A percentile compares a stretch with the other conserved stretches of the same genome.
Conservation (phyloP, 2,797 vertebrate species). For the Notoglanidium macrostoma region DNA sequence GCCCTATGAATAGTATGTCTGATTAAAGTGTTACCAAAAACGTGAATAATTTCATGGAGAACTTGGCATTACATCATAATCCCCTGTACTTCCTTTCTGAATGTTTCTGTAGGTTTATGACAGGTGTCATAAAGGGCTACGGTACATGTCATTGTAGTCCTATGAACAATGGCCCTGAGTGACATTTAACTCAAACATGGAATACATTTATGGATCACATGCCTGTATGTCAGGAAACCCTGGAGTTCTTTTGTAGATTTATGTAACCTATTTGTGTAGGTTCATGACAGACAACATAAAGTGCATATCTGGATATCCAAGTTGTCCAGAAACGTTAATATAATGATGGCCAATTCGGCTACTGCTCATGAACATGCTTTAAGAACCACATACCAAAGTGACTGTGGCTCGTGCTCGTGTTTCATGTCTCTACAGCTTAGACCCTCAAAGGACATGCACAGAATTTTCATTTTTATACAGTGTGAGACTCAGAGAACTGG, state of each 20-base stretch:
- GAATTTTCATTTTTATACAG: neutral
- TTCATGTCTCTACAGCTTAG: neutral
- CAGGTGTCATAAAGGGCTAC: neutral
- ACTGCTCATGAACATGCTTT: neutral
- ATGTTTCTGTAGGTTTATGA: neutral
- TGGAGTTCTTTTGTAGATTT: neutral
- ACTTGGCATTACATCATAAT: neutral
- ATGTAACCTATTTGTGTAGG: neutral
- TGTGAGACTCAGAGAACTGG: neutral
- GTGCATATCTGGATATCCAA: neutral
- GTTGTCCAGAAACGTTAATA: neutral
- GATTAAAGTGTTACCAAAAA: neutral
- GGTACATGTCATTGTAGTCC: neutral
- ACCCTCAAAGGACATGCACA: neutral
- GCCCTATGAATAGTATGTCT: neutral
- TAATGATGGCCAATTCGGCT: neutral
- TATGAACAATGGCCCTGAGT: neutral
- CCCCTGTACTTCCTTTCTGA: neutral
- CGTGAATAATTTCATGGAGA: neutral
- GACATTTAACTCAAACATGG: neutral
- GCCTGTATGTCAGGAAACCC: neutral
- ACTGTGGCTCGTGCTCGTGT: neutral
- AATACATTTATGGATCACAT: neutral
- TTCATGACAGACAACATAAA: neutral
- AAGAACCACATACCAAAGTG: neutral